Evolutionary conservation across 2,888 invertebrate species (phyloP).

Genomic region (Melolontha melolontha): DNA sequence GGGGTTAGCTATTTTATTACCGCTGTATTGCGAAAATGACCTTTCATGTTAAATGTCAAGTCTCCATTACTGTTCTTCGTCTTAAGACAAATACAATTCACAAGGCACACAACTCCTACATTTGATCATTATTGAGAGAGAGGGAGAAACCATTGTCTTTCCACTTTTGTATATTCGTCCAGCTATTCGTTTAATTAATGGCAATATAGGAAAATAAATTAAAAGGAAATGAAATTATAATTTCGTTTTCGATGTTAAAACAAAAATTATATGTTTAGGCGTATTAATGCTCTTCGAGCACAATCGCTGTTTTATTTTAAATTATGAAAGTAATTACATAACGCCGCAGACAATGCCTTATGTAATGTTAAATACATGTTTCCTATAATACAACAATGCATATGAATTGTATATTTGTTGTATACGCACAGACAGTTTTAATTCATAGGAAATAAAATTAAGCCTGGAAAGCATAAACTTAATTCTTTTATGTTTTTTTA

Average conservation of each 20-base stretch:
- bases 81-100: conserved; percentile 43
- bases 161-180: conserved; percentile 20
- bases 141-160: conserved; percentile 40
- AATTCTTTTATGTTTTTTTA: no score
- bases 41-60: conserved; percentile 51
- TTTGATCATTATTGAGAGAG: conserved; percentile 30
- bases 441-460: no score
- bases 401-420: no score
- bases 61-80: conserved; percentile 40
- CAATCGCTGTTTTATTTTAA: neutral
- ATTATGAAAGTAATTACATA: neutral
- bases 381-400: no score
- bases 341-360: no score
- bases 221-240: conserved; percentile 16
- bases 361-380: no score
- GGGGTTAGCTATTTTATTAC: conserved; percentile 49
- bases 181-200: conserved; percentile 34
- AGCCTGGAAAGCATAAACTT: no score
- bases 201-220: conserved; percentile 8
- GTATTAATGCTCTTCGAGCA: neutral
- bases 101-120: conserved; percentile 38
- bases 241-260: neutral
- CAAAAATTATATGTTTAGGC: conserved; percentile 8
- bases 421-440: no score
- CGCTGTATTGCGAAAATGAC: conserved; percentile 49